Evolutionary conservation across 2,113 vertebrate species (phyloP).

Genomic region (Ammodramus savannarum): DNA sequence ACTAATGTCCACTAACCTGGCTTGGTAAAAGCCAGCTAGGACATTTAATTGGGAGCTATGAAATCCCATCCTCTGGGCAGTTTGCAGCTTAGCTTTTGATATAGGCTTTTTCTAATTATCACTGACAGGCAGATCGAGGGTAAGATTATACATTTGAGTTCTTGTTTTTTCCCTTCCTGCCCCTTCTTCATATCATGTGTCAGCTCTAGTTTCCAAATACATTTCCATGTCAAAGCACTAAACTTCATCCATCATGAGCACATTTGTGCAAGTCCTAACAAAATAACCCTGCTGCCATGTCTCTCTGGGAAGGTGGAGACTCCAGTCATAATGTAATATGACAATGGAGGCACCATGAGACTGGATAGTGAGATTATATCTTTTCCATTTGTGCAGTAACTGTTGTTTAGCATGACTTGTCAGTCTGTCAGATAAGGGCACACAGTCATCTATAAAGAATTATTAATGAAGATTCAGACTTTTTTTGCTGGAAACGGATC

Average conservation of each 20-base stretch:
- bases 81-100: conserved; percentile 23
- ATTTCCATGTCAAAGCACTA: conserved; percentile 30
- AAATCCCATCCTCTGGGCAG: conserved; percentile 11
- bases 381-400: conserved; percentile 66
- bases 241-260: conserved; percentile 23
- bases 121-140: conserved; percentile 31
- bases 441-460: conserved; percentile 62
- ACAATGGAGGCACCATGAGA: conserved; percentile 66
- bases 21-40: neutral
- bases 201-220: conserved; percentile 29
- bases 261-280: conserved; percentile 31
- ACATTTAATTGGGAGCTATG: neutral
- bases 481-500: conserved; percentile 65
- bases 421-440: conserved; percentile 72
- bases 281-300: conserved; percentile 15
- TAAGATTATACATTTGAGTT: conserved; percentile 7
- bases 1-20: neutral
- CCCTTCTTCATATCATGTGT: conserved; percentile 14
- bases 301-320: conserved; percentile 47
- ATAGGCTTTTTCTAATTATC: conserved; percentile 43
- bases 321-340: conserved; percentile 57
- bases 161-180: conserved; percentile 3
- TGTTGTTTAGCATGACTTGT: conserved; percentile 72
- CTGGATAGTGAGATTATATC: conserved; percentile 65
- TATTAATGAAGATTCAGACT: conserved; percentile 74